A percentile compares a stretch with the other conserved stretches of the same genome.
Evolutionary conservation across 2,797 vertebrate genomes (phyloP).

Genomic region (Onychomys arenicola): DNA sequence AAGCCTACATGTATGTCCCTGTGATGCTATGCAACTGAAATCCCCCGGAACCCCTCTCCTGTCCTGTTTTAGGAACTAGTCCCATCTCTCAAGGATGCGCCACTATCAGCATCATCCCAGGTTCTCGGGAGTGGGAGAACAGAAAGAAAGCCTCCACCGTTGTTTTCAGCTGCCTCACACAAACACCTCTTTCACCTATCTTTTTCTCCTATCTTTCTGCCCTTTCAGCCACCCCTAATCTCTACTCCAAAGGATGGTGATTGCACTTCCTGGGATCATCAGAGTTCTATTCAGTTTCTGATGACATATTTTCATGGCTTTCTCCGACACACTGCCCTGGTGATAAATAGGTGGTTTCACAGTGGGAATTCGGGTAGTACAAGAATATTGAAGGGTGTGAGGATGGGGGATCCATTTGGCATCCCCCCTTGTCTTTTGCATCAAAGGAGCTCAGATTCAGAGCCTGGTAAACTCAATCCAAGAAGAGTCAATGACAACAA

Average conservation of each 20-base stretch:
- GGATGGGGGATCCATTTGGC: neutral
- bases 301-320: neutral
- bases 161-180: neutral
- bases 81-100: too few species aligned
- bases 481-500: constrained; percentile 69
- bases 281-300: neutral
- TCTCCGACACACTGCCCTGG: neutral
- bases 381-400: neutral
- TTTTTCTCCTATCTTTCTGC: neutral
- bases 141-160: neutral
- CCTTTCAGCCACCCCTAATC: neutral
- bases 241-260: neutral
- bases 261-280: neutral
- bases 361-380: neutral
- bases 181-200: neutral
- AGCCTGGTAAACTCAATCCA: constrained; percentile 70
- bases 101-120: neutral
- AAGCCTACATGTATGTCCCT: neutral
- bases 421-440: constrained; percentile 8
- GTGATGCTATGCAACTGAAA: neutral
- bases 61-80: neutral
- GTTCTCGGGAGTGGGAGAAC: neutral
- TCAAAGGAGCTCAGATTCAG: constrained; percentile 52
- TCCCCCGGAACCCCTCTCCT: neutral
- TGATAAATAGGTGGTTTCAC: neutral